Evolutionary conservation across 2,797 vertebrate species (phyloP).

Genomic region (Pogoniulus pusillus): DNA sequence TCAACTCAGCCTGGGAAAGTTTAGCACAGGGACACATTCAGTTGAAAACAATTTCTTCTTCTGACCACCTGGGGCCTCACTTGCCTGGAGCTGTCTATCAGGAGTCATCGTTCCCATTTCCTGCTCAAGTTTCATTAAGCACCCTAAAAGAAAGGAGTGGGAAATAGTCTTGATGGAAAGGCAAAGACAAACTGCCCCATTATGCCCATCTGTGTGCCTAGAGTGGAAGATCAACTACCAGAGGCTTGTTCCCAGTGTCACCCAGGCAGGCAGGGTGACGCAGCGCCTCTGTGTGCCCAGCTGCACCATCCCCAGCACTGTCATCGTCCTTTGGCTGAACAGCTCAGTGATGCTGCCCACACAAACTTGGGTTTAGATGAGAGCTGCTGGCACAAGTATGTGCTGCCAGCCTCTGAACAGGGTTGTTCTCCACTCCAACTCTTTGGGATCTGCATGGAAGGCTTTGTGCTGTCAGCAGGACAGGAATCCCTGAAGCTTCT

Average conservation of each 20-base stretch:
- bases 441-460: neutral
- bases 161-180: neutral
- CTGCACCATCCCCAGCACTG: neutral
- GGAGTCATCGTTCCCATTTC: neutral
- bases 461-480: neutral
- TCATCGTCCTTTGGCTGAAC: neutral
- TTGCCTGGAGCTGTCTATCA: neutral
- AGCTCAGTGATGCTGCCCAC: fast-evolving
- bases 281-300: neutral
- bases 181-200: neutral
- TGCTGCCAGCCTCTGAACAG: neutral
- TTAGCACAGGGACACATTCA: neutral
- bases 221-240: neutral
- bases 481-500: neutral
- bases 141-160: neutral
- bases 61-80: constrained; percentile 9
- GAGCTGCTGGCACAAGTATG: neutral
- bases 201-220: neutral
- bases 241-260: neutral
- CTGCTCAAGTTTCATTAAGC: constrained; percentile 22
- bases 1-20: neutral
- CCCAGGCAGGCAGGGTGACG: neutral
- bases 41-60: neutral
- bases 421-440: neutral
- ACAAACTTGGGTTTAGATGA: neutral